These are phyloP conservation scores for Otolemur crassicaudatus DNA, from an alignment of 2,797 vertebrate genomes.

Conservation along the genomic window DNA sequence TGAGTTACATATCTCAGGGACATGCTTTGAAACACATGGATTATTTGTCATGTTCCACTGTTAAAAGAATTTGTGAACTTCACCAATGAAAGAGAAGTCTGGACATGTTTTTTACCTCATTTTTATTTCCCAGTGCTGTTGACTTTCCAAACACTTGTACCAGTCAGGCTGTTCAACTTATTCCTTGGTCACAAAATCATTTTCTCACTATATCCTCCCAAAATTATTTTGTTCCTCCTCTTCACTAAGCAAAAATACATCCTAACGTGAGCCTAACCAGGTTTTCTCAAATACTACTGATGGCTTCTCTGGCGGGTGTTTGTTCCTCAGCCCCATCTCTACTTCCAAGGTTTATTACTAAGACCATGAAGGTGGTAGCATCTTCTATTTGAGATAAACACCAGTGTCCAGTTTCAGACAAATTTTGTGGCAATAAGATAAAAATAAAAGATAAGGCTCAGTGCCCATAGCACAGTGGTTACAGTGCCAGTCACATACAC, in stretches of 20 bases:
- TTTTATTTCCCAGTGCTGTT: conserved; percentile 12
- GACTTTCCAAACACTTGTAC: neutral
- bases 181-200: neutral
- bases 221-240: neutral
- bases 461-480: too few relatives aligned
- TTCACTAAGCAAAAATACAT: conserved; percentile 5
- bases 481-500: too few relatives aligned
- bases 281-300: neutral
- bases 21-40: neutral
- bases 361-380: neutral
- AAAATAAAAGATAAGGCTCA: neutral
- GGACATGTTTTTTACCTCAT: neutral
- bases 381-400: neutral
- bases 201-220: neutral
- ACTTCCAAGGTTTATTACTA: neutral
- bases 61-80: conserved; percentile 37
- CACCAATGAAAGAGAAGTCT: conserved; percentile 51
- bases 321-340: neutral
- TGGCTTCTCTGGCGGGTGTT: neutral
- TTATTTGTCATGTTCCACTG: neutral
- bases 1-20: conserved; percentile 50
- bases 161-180: neutral
- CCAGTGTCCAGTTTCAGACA: neutral
- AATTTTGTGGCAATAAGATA: neutral
- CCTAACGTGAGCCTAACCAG: neutral